Conservation (phyloP, 2,888 invertebrate genomes). For the Dolichopus griseipennis region DNA sequence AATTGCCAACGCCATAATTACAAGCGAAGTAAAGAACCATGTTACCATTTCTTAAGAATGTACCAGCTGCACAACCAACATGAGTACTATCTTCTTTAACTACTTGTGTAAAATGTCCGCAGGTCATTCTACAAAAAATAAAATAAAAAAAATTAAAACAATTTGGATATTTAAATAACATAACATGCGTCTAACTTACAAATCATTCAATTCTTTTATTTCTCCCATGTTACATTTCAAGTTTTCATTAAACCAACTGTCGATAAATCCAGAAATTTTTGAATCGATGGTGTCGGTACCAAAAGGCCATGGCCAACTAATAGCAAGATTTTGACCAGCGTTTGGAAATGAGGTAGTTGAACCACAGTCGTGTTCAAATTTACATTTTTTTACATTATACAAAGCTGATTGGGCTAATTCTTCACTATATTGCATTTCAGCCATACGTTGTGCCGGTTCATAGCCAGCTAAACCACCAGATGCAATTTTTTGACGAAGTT, state of each 20-base stretch:
- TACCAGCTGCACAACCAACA: not conserved
- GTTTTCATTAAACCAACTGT: not conserved
- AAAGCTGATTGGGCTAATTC: conserved; percentile 30
- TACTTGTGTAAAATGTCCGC: not conserved
- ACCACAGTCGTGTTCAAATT: not conserved
- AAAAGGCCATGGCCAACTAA: not conserved
- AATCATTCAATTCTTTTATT: not conserved
- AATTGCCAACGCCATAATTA: conserved; percentile 7
- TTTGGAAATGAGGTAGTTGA: not conserved
- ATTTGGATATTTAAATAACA: too few species aligned
- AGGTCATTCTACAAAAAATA: not conserved
- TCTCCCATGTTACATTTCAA: not conserved
- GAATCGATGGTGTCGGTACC: not conserved
- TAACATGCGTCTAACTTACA: too few species aligned
- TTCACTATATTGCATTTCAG: conserved; percentile 29
- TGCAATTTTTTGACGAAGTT: conserved; percentile 18
- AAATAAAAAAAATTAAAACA: not conserved
- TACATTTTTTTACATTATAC: not conserved
- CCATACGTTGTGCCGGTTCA: conserved; percentile 30
- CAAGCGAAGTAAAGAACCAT: not conserved
- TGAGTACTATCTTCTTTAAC: not conserved
- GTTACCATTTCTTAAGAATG: not conserved
- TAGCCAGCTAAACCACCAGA: conserved; percentile 22
- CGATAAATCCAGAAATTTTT: not conserved
- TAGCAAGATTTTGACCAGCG: not conserved